Conservation (phyloP, 53 echinoderm and acorn worm genomes). For the Crossaster papposus region DNA sequence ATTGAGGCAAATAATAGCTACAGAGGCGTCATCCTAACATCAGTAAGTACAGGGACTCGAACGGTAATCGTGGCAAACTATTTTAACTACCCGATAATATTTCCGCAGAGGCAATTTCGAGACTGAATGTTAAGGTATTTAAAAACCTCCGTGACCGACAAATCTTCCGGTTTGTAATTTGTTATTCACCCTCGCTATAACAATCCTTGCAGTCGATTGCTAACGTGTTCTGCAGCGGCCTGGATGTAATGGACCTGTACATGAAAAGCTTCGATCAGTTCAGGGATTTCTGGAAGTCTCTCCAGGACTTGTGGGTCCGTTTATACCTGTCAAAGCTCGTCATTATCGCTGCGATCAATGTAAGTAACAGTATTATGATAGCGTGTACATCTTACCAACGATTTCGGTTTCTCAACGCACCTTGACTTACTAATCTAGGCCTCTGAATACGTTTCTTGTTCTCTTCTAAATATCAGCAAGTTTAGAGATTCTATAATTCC, state of each 20-base stretch:
- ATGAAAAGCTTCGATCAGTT: conserved; percentile 53
- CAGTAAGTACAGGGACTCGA: conserved; percentile 32
- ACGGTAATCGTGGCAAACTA: not conserved
- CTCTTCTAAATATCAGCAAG: too few species aligned
- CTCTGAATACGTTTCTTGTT: too few species aligned
- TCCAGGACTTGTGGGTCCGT: conserved; percentile 60
- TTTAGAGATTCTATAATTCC: too few species aligned
- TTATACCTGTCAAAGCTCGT: conserved; percentile 62
- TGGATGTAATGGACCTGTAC: conserved; percentile 60
- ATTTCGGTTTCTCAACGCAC: too few species aligned
- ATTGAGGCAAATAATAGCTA: conserved; percentile 50
- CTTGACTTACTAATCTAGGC: too few species aligned
- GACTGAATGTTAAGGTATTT: not conserved
- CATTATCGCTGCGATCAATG: conserved; percentile 74
- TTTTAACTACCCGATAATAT: too few species aligned
- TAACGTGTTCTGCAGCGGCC: conserved; percentile 58
- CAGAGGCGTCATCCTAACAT: conserved; percentile 62
- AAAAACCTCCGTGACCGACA: not conserved
- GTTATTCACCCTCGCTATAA: not conserved
- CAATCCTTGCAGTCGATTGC: conserved; percentile 41
- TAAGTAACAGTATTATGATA: conserved; percentile 48
- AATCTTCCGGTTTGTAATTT: not conserved
- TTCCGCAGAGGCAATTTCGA: too few species aligned
- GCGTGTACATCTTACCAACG: not conserved
- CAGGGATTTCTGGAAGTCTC: conserved; percentile 50